A percentile compares a stretch with the other conserved stretches of the same genome.
These are phyloP conservation scores for Microplitis demolitor DNA, from an alignment of 1,140 invertebrate genomes.

Conservation along the genomic window DNA sequence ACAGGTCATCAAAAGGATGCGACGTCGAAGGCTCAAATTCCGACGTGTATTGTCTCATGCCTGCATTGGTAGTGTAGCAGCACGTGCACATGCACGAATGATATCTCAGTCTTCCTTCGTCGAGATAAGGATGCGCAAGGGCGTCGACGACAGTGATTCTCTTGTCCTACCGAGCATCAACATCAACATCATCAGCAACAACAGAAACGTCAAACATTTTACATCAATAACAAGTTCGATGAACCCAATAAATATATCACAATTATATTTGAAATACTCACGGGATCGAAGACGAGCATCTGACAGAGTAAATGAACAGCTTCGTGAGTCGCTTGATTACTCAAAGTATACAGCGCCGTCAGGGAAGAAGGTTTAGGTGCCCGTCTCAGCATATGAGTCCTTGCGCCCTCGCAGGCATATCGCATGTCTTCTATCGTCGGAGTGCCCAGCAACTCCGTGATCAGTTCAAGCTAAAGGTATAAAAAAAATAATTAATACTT, in stretches of 20 bases:
- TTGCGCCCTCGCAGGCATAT: conserved; percentile 94
- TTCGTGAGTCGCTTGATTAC: conserved; percentile 92
- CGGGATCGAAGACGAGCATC: conserved; percentile 98
- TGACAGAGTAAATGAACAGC: conserved; percentile 96
- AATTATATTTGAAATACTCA: conserved; percentile 62
- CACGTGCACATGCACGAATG: conserved; percentile 99
- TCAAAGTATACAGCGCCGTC: conserved; percentile 88
- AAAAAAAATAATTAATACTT: background rate
- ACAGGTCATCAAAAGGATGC: conserved; percentile 89
- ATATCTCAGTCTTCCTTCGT: conserved; percentile 95
- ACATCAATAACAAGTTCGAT: conserved; percentile 3
- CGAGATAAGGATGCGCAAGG: conserved; percentile 93
- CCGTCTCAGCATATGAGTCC: conserved; percentile 88
- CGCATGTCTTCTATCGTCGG: conserved; percentile 94
- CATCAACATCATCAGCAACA: too few relatives aligned
- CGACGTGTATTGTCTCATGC: conserved; percentile 83
- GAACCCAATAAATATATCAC: background rate
- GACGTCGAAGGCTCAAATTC: conserved; percentile 93
- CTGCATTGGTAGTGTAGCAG: conserved; percentile 80
- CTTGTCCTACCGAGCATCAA: conserved; percentile 72
- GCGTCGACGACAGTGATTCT: conserved; percentile 93
- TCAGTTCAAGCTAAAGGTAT: conserved; percentile 84
- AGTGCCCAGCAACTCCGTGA: conserved; percentile 96
- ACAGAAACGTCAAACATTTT: background rate
- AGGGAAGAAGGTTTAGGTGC: conserved; percentile 88